Evolutionary conservation across 2,113 vertebrate genomes (phyloP).

Genomic region (Vimba vimba): DNA sequence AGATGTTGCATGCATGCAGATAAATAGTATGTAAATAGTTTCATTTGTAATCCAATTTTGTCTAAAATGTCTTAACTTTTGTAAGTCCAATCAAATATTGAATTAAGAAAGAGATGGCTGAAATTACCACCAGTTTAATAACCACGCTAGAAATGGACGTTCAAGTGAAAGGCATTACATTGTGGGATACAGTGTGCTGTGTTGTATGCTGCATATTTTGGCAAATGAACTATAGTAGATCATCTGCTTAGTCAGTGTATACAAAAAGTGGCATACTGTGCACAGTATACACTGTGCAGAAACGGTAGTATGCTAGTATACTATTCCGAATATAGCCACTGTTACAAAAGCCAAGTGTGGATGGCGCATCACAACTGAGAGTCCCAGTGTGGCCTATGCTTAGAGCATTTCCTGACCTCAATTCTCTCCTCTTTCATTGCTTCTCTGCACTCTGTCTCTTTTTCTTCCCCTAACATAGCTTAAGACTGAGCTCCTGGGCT

Average conservation of each 20-base stretch:
- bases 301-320: too few relatives aligned
- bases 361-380: conserved; percentile 33
- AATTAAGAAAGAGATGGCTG: neutral
- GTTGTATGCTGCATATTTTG: neutral
- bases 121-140: neutral
- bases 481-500: conserved; percentile 86
- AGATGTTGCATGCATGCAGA: too few relatives aligned
- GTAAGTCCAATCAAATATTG: too few relatives aligned
- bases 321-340: neutral
- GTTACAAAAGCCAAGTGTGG: conserved; percentile 29
- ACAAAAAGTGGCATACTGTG: neutral
- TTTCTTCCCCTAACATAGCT: conserved; percentile 82
- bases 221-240: neutral
- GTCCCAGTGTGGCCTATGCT: conserved; percentile 50
- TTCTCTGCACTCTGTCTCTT: conserved; percentile 80
- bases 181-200: neutral
- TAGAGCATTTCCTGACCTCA: conserved; percentile 70
- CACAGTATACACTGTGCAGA: too few relatives aligned
- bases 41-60: too few relatives aligned
- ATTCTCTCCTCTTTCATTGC: conserved; percentile 80
- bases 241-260: neutral
- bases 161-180: neutral
- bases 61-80: too few relatives aligned
- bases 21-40: too few relatives aligned
- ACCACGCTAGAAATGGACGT: neutral